Conservation (phyloP, 1,140 invertebrate genomes). For the Trichonephila clavipes region DNA sequence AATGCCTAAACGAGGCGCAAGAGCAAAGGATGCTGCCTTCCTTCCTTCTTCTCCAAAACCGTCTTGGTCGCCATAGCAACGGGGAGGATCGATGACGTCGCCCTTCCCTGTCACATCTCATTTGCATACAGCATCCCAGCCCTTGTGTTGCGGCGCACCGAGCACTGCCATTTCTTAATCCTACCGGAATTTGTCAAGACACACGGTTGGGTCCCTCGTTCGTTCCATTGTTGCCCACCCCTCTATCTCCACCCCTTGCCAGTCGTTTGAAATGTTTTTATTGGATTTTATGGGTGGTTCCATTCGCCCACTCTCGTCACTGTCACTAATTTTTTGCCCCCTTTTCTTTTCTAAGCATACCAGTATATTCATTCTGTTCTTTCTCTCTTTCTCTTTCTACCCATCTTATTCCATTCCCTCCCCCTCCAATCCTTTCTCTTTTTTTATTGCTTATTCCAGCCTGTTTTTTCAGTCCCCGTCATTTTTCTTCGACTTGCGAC, state of each 20-base stretch:
- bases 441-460: neutral
- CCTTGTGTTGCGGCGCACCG: slow-evolving; percentile 73
- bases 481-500: slow-evolving; percentile 20
- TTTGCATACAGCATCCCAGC: slow-evolving; percentile 76
- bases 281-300: slow-evolving; percentile 76
- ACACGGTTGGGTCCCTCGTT: slow-evolving; percentile 29
- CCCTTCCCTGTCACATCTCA: slow-evolving; percentile 76
- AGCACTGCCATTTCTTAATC: slow-evolving; percentile 61
- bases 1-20: slow-evolving; percentile 48
- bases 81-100: slow-evolving; percentile 67
- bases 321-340: slow-evolving; percentile 62
- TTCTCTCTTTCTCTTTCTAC: slow-evolving; percentile 11
- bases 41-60: neutral
- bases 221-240: neutral
- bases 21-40: slow-evolving; percentile 53
- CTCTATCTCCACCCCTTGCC: neutral
- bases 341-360: neutral
- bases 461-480: neutral
- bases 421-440: neutral
- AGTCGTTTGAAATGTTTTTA: slow-evolving; percentile 76
- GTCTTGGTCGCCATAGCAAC: slow-evolving; percentile 71
- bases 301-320: slow-evolving; percentile 75
- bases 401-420: neutral
- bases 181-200: slow-evolving; percentile 74
- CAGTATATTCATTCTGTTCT: slow-evolving; percentile 47